phyloP scores from a whole-genome alignment of 2,113 vertebrate species.

The Mormoops blainvillei region DNA sequence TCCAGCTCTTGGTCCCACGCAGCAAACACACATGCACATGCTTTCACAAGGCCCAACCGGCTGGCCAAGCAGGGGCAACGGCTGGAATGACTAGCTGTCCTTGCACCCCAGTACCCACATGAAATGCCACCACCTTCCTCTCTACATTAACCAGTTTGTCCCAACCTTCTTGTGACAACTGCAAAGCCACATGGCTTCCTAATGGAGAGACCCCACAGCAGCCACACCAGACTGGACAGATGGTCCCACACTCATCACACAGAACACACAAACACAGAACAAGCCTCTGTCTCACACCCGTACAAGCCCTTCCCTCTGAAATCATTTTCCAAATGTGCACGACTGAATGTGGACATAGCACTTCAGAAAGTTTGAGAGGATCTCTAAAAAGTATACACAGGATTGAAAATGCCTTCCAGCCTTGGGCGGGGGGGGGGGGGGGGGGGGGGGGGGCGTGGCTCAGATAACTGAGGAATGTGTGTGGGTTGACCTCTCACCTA shows the following conservation, averaged over 20 bases:
- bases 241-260: constrained; percentile 40
- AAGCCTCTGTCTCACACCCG: neutral
- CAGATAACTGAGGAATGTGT: constrained; percentile 70
- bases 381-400: no score
- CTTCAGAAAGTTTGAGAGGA: no score
- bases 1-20: neutral
- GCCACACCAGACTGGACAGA: neutral
- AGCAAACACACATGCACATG: neutral
- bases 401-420: no score
- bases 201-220: neutral
- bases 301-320: constrained; percentile 7
- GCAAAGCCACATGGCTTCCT: neutral
- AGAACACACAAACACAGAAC: constrained; percentile 65
- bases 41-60: neutral
- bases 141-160: rapidly evolving
- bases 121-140: no score
- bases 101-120: neutral
- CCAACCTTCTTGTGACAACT: neutral
- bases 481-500: neutral
- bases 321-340: constrained; percentile 60
- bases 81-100: neutral
- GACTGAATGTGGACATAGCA: no score
- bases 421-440: no score
- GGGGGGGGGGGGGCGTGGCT: neutral
- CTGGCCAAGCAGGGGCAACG: rapidly evolving